Conservation (phyloP, 30 jellyfish, hydroid and myxozoan genomes). For the Turritopsis dohrnii region DNA sequence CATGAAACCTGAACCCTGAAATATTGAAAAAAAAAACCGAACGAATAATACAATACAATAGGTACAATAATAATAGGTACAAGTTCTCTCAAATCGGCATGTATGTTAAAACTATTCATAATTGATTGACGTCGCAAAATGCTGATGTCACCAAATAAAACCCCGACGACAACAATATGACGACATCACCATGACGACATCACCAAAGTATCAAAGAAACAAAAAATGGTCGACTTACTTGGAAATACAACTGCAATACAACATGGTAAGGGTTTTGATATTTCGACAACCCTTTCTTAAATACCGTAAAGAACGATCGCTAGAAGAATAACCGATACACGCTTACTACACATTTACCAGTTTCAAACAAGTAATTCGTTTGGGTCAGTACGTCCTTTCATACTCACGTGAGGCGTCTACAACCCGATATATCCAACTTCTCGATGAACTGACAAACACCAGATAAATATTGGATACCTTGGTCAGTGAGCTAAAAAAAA, state of each 20-base stretch:
- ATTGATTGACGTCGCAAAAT: too few relatives aligned
- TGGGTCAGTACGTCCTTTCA: not conserved
- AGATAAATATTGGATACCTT: constrained; percentile 72
- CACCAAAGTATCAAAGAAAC: too few relatives aligned
- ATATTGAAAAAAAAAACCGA: too few relatives aligned
- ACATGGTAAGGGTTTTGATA: constrained; percentile 35
- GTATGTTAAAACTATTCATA: too few relatives aligned
- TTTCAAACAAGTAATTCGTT: not conserved
- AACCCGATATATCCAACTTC: constrained; percentile 66
- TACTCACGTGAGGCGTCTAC: constrained; percentile 57
- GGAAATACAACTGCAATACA: constrained; percentile 68
- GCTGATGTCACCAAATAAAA: too few relatives aligned
- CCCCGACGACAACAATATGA: too few relatives aligned
- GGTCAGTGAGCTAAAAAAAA: constrained; percentile 62
- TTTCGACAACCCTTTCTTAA: constrained; percentile 81
- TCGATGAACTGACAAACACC: constrained; percentile 84
- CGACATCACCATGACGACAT: too few relatives aligned
- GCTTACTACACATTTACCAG: not conserved
- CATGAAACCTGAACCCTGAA: too few relatives aligned
- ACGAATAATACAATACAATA: too few relatives aligned
- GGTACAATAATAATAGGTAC: too few relatives aligned
- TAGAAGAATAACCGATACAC: constrained; percentile 20
- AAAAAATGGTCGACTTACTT: constrained; percentile 37
- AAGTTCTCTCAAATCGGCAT: too few relatives aligned
- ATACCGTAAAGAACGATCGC: constrained; percentile 72